These are phyloP conservation scores for Drosophila falleni DNA, from an alignment of 2,888 invertebrate genomes.

Conservation along the genomic window DNA sequence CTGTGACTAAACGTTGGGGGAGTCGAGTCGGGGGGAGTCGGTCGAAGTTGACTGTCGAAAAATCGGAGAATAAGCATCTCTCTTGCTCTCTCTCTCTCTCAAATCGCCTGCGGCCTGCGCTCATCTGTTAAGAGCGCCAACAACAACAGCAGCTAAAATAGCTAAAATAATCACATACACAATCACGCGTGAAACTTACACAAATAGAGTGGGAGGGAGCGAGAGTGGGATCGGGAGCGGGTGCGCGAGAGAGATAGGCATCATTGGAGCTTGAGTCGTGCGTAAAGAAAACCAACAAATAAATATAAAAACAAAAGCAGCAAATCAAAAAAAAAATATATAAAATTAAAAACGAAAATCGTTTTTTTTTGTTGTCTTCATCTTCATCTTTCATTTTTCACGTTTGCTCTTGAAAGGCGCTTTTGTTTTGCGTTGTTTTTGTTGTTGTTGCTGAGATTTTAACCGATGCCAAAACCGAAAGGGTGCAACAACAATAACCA, in stretches of 20 bases:
- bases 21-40: conserved; percentile 16
- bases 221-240: neutral
- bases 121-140: conserved; percentile 50
- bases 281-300: conserved; percentile 46
- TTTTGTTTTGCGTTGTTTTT: conserved; percentile 35
- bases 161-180: conserved; percentile 38
- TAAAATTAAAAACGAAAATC: conserved; percentile 36
- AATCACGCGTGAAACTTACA: conserved; percentile 8
- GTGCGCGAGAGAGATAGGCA: conserved; percentile 26
- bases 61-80: conserved; percentile 39
- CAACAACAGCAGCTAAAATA: conserved; percentile 44
- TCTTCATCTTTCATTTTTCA: conserved; percentile 10
- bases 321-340: conserved; percentile 40
- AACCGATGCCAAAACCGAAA: conserved; percentile 49
- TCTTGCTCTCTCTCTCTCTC: conserved; percentile 17
- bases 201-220: neutral
- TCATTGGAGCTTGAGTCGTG: conserved; percentile 47
- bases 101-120: conserved; percentile 25
- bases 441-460: conserved; percentile 32
- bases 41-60: conserved; percentile 25
- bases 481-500: conserved; percentile 42
- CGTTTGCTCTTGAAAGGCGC: conserved; percentile 52
- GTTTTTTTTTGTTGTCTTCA: conserved; percentile 20
- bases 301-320: conserved; percentile 29
- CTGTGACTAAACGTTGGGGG: conserved; percentile 4